Base-by-base conservation (phyloP, 2,888 invertebrate species). In the Eristalinus aeneus region DNA sequence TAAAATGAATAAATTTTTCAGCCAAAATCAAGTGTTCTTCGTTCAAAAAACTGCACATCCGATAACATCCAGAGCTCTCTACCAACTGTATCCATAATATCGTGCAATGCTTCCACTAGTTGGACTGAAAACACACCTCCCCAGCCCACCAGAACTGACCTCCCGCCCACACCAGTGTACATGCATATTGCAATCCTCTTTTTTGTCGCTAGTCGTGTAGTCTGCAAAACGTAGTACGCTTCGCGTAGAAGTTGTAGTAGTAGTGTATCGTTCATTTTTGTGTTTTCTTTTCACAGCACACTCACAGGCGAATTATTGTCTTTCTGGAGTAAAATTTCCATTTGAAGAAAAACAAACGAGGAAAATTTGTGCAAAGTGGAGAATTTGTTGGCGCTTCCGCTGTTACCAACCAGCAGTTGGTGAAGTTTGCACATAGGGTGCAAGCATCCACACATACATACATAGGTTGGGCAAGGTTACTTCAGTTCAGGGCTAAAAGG, bases 401-500 rank as follows among this genome's bases (percentile, higher is more conserved):
- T 86, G 86, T 86, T 86, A 77, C 86, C 74, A 86, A 82, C 82
- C 86, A 77, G 77, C n/a, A 2, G 72, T 56, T 32, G 74, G 56
- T 86, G 74, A 65, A 77, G 56, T 69, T 75, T 36, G 36, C 16
- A 75, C 61, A 84, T 20, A 27, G 12, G 39, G 12, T 12, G 12
- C n/a, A 34, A 8, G 10, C 53, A 73, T 58, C 72, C 16, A n/a
- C 12, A 22, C n/a, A 27, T 31, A 61, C 22, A 20, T 39, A 65
- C 32, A 67, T 22, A 61, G 73, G 64, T 68, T 63, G 34, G 34
- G 61, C 86, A 86, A 86, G 86, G 86, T 86, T 82, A 86, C 86
- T 86, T 71, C 74, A 82, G 82, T 86, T 86, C 82, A 86, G 82
- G 82, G 86, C 82, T 82, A 86, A 65, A 64, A 74, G 68, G 73